Evolutionary conservation across 2,113 vertebrate genomes (phyloP).

Genomic region (Sapajus apella): DNA sequence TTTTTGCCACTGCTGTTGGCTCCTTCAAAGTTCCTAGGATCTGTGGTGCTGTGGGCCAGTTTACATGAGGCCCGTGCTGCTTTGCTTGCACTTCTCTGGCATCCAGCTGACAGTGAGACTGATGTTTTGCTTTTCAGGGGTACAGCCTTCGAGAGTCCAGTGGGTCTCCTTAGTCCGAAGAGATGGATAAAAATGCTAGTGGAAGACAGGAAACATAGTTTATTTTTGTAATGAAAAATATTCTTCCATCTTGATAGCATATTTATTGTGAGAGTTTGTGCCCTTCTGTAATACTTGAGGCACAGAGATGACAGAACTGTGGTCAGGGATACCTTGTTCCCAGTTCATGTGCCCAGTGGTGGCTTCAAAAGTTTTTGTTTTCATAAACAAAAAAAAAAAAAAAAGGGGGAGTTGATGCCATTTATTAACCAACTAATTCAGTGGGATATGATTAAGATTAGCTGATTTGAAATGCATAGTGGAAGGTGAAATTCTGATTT

Average conservation of each 20-base stretch:
- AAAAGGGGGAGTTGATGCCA: background rate
- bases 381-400: background rate
- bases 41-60: background rate
- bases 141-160: background rate
- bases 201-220: background rate
- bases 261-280: background rate
- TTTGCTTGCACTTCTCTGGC: background rate
- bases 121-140: background rate
- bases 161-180: background rate
- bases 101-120: background rate
- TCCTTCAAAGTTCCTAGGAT: background rate
- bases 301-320: background rate
- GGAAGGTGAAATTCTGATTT: slow-evolving; percentile 1
- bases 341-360: background rate
- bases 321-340: background rate
- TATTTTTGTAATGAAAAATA: background rate
- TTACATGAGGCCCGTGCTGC: no score
- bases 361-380: slow-evolving; percentile 3
- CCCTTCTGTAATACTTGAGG: background rate
- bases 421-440: slow-evolving; percentile 3
- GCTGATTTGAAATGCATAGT: slow-evolving; percentile 26
- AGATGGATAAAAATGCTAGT: background rate
- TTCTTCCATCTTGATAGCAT: background rate
- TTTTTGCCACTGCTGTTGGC: background rate
- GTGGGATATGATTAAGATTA: slow-evolving; percentile 15